Evolutionary conservation across 2,888 invertebrate genomes (phyloP).

Genomic region (Thera obeliscata): DNA sequence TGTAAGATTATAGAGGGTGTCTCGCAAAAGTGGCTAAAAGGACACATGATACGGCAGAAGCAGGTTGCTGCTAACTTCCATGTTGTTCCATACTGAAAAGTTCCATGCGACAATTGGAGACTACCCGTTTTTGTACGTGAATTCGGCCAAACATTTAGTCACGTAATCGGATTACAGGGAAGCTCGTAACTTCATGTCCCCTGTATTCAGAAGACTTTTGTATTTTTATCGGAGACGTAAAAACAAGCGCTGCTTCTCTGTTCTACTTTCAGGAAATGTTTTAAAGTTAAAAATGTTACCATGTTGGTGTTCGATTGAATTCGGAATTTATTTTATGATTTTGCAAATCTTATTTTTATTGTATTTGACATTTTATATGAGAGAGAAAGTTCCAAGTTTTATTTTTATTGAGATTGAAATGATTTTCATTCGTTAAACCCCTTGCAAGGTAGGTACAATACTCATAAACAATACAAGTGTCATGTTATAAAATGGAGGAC

Average conservation of each 20-base stretch:
- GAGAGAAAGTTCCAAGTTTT: no score
- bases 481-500: slow-evolving; percentile 16
- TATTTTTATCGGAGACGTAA: slow-evolving; percentile 41
- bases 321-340: slow-evolving; percentile 1
- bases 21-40: slow-evolving; percentile 46
- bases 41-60: slow-evolving; percentile 5
- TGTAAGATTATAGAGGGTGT: slow-evolving; percentile 57
- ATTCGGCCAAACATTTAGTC: slow-evolving; percentile 55
- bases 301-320: slow-evolving; percentile 8
- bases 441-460: neutral
- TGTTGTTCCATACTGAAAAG: neutral
- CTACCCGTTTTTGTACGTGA: slow-evolving; percentile 13
- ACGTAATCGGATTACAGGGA: slow-evolving; percentile 65
- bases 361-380: no score
- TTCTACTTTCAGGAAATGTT: slow-evolving; percentile 27
- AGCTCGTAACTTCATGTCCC: slow-evolving; percentile 51
- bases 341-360: neutral
- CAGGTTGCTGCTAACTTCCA: neutral
- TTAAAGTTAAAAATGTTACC: slow-evolving; percentile 7
- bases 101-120: neutral
- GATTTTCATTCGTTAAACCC: no score
- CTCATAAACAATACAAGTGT: slow-evolving; percentile 8
- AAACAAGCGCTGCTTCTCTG: slow-evolving; percentile 29
- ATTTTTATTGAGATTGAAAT: no score
- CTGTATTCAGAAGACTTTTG: slow-evolving; percentile 47